These are phyloP conservation scores for Glyphotaelius pellucidus DNA, from an alignment of 2,888 invertebrate genomes.

Conservation along the genomic window DNA sequence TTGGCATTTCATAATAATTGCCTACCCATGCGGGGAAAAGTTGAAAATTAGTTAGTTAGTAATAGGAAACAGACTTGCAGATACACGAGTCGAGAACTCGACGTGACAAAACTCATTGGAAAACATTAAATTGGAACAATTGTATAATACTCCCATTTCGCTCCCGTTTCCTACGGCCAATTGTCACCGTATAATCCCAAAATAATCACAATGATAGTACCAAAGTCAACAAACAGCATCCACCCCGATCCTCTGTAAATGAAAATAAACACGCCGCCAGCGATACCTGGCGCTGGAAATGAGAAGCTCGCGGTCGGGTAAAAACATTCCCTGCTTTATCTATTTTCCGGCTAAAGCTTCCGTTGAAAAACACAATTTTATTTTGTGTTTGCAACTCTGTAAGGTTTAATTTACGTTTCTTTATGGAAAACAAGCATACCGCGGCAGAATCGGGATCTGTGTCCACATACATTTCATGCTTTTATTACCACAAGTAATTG, in stretches of 20 bases:
- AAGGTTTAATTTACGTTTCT: background rate
- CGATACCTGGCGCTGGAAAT: slow-evolving; percentile 22
- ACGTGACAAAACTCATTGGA: too few relatives aligned
- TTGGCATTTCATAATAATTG: too few relatives aligned
- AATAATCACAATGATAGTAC: slow-evolving; percentile 19
- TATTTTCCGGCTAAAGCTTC: slow-evolving; percentile 11
- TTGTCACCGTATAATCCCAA: slow-evolving; percentile 27
- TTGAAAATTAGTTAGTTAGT: too few relatives aligned
- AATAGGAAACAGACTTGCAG: too few relatives aligned
- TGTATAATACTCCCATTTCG: slow-evolving; percentile 9
- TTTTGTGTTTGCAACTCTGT: background rate
- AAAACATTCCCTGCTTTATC: slow-evolving; percentile 1
- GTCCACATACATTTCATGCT: background rate
- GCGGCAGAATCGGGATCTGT: background rate
- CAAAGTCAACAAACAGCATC: slow-evolving; percentile 43
- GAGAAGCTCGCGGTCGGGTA: slow-evolving; percentile 25
- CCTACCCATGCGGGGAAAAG: too few relatives aligned
- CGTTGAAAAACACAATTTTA: background rate
- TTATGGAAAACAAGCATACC: background rate
- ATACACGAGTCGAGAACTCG: too few relatives aligned
- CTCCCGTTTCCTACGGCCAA: background rate
- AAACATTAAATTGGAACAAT: background rate
- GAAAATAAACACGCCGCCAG: slow-evolving; percentile 46
- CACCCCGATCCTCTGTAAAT: background rate
- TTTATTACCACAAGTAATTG: too few relatives aligned